Percentiles rank a stretch among this genome's conserved stretches.
phyloP scores from a whole-genome alignment of 1,140 invertebrate genomes.

The Saxidomus purpurata region DNA sequence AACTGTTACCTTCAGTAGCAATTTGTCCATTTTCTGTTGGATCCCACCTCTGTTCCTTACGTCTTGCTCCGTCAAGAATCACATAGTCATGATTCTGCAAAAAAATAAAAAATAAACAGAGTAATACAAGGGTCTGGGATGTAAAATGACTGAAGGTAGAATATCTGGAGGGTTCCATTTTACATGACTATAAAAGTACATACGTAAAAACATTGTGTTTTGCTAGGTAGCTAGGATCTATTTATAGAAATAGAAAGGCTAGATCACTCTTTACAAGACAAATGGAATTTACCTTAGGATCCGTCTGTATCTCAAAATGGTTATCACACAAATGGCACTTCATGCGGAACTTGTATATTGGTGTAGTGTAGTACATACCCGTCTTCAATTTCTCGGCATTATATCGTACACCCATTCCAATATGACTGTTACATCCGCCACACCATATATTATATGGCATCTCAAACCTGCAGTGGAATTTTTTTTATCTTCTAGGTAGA shows the following conservation, averaged over 20 bases:
- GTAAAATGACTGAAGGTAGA: no score
- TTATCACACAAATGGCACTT: conserved; percentile 99
- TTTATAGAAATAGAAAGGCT: no score
- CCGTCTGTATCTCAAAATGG: conserved; percentile 99
- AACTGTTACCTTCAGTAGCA: conserved; percentile 86
- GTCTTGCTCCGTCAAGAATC: conserved; percentile 96
- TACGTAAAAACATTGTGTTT: no score
- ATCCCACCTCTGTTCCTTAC: conserved; percentile 99
- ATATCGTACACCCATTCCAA: conserved; percentile 99
- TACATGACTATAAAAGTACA: no score
- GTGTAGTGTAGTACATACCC: conserved; percentile 99
- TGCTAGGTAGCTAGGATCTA: no score
- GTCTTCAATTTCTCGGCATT: conserved; percentile 99
- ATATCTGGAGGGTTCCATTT: no score
- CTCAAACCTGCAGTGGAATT: conserved; percentile 92
- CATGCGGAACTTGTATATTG: conserved; percentile 99
- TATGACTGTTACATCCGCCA: conserved; percentile 98
- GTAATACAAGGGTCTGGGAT: neutral
- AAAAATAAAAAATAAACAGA: neutral
- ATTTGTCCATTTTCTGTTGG: conserved; percentile 98
- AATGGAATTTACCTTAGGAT: conserved; percentile 98
- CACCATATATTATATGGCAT: conserved; percentile 99
- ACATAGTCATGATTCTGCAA: conserved; percentile 98
- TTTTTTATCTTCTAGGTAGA: neutral
- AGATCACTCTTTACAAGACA: no score